Base-by-base conservation (phyloP, 1,140 invertebrate genomes). In the Mesaphorura yosii region DNA sequence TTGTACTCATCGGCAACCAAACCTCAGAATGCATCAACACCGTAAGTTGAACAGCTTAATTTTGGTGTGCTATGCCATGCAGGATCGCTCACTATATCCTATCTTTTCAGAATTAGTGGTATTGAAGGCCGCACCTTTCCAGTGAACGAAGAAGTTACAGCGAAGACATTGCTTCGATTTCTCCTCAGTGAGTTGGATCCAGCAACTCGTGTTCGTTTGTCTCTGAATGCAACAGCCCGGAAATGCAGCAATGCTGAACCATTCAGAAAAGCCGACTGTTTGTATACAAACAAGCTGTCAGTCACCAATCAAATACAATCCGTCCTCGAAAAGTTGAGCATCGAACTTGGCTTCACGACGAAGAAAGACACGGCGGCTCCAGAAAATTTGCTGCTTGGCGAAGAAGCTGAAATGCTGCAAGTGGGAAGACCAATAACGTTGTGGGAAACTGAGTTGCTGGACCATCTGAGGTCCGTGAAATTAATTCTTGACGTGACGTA, bases 101-200 rank as follows among this genome's bases (percentile, higher is more conserved):
- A n/a, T n/a, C 14, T 42, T 31, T 52, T 19, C 25, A 46, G 6
- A 31, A 47, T 48, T 47, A 62, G 57, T 44, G 53, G 57, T 3
- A 46, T 48, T 0, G 57, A 58, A 22, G 27, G 23, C 3, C 6
- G 55, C 23, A 27, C 58, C n/a, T 57, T 55, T 45, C 52, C 61
- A 15, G 23, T 50, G 15, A 40, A 17, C 12, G 52, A 58, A 40
- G 41, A 51, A 47, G 50, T 63, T 4, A 63, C 46, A 20, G 15
- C 51, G 27, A 47, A 58, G 39, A 56, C 28, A 14, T 28, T 63
- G 12, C 46, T 63, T 6, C 39, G 47, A 37, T 63, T 63, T 48
- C 22, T 63, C 10, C 44, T 63, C 7, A 52, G 51, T 40, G 51
- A 63, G 40, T 41, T 63, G 23, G 58, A 59, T 27, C 31, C 61